These are phyloP conservation scores for Thalpophila matura DNA, from an alignment of 2,888 invertebrate species.

Conservation along the genomic window DNA sequence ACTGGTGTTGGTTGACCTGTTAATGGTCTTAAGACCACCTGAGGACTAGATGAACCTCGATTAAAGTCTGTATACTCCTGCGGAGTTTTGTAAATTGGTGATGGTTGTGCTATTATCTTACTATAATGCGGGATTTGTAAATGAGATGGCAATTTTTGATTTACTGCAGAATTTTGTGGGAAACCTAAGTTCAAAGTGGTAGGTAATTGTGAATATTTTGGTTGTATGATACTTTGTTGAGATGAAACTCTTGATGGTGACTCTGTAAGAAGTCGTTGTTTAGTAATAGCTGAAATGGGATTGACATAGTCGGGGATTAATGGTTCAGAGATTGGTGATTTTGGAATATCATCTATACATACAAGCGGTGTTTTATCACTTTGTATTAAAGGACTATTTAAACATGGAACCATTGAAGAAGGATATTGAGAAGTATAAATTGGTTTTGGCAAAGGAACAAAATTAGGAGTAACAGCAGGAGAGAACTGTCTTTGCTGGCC, in stretches of 20 bases:
- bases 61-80: slow-evolving; percentile 1
- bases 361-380: background rate
- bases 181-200: background rate
- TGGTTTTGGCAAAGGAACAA: background rate
- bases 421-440: background rate
- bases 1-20: background rate
- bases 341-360: background rate
- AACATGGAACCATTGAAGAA: background rate
- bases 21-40: background rate
- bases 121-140: background rate
- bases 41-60: background rate
- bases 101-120: background rate
- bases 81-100: background rate
- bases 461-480: background rate
- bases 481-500: background rate
- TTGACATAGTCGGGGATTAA: background rate
- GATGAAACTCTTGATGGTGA: background rate
- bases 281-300: background rate
- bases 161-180: background rate
- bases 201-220: background rate
- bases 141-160: background rate
- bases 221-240: no score
- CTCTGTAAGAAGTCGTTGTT: background rate
- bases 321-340: background rate
- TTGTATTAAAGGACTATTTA: background rate